Conservation (phyloP, 2,888 invertebrate genomes). For the Apamea sordens region DNA sequence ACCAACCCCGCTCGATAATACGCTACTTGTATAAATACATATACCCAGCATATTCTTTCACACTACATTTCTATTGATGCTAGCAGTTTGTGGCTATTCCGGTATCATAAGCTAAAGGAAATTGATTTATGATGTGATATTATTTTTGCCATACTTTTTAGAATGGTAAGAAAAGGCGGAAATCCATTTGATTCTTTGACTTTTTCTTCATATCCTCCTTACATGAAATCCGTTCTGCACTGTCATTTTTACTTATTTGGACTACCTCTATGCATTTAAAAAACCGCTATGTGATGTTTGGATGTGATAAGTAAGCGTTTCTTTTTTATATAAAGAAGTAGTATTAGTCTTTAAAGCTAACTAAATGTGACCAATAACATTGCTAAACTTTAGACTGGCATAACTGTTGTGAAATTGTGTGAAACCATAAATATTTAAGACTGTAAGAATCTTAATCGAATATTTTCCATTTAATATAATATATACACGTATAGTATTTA, state of each 20-base stretch:
- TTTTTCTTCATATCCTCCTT: neutral
- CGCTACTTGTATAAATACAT: neutral
- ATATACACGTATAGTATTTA: too few relatives aligned
- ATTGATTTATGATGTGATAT: neutral
- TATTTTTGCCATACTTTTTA: neutral
- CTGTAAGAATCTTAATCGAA: too few relatives aligned
- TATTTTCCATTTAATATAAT: too few relatives aligned
- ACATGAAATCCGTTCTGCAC: too few relatives aligned
- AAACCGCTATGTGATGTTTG: too few relatives aligned
- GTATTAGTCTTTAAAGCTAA: too few relatives aligned
- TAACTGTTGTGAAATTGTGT: too few relatives aligned
- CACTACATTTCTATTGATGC: neutral
- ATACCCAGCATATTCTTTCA: neutral
- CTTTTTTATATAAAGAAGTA: too few relatives aligned
- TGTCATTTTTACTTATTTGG: too few relatives aligned
- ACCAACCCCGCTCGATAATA: neutral
- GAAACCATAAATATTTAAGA: too few relatives aligned
- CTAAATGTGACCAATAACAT: neutral
- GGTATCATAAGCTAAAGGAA: neutral
- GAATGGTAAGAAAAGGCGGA: neutral
- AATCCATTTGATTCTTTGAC: neutral
- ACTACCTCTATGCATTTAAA: too few relatives aligned
- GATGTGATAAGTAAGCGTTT: too few relatives aligned
- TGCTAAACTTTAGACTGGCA: neutral
- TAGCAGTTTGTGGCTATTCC: neutral